phyloP scores from a whole-genome alignment of 2,888 invertebrate genomes.

The Athetis lepigone region DNA sequence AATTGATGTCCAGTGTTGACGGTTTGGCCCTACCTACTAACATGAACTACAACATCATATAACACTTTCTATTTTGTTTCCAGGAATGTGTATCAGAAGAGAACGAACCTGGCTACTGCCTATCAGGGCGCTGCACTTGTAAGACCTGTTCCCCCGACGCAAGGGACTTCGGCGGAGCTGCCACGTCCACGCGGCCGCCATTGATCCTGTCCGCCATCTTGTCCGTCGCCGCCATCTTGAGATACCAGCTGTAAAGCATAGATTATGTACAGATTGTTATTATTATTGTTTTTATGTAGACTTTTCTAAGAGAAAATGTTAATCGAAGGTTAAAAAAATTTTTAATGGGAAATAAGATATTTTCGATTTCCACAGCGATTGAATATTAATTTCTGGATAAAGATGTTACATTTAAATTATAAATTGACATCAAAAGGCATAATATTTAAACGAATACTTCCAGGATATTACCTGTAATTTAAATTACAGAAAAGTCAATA shows the following conservation, averaged over 20 bases:
- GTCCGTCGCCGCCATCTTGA: conserved; percentile 74
- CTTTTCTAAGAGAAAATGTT: conserved; percentile 39
- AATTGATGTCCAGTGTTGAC: too few relatives aligned
- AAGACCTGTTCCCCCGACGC: conserved; percentile 85
- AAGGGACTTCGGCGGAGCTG: conserved; percentile 80
- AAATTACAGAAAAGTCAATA: too few relatives aligned
- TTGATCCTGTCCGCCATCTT: conserved; percentile 73
- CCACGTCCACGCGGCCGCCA: conserved; percentile 69
- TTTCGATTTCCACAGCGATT: neutral
- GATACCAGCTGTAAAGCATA: conserved; percentile 68
- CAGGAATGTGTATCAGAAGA: conserved; percentile 88
- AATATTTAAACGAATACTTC: too few relatives aligned
- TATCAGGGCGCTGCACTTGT: conserved; percentile 85
- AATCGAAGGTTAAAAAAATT: conserved; percentile 1
- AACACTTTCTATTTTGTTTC: conserved; percentile 29
- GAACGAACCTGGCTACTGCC: conserved; percentile 85
- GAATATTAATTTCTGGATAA: neutral
- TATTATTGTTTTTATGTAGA: conserved; percentile 43
- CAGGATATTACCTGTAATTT: too few relatives aligned
- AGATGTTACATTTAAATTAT: too few relatives aligned
- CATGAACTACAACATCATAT: too few relatives aligned
- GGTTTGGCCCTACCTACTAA: too few relatives aligned
- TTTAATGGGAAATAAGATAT: too few relatives aligned
- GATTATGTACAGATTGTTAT: conserved; percentile 27
- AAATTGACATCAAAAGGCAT: too few relatives aligned